These are phyloP conservation scores for Eleutherodactylus coqui DNA, from an alignment of 2,797 vertebrate species.

Conservation along the genomic window DNA sequence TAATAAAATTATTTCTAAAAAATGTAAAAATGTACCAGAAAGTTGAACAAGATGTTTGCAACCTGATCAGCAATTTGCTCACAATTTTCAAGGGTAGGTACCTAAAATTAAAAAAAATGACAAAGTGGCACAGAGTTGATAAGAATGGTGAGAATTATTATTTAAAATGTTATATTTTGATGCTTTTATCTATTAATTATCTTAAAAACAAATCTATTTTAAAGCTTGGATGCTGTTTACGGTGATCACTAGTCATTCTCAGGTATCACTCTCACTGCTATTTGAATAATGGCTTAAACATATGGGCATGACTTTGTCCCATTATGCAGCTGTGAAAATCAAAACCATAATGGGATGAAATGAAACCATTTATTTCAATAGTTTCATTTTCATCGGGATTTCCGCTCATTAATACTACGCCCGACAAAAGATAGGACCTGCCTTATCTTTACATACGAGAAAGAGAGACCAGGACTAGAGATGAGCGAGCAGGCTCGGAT, in stretches of 20 bases:
- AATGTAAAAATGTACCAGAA: constrained; percentile 42
- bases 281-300: too few species aligned
- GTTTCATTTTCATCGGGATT: too few species aligned
- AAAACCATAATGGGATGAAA: too few species aligned
- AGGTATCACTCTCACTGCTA: neutral
- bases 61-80: constrained; percentile 57
- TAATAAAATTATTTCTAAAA: neutral
- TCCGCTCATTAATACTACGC: too few species aligned
- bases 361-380: too few species aligned
- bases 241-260: neutral
- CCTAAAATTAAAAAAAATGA: constrained; percentile 26
- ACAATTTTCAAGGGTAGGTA: constrained; percentile 52
- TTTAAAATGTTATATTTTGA: neutral
- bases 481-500: too few species aligned
- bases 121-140: neutral
- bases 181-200: neutral
- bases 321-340: too few species aligned
- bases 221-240: neutral
- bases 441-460: too few species aligned
- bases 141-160: neutral
- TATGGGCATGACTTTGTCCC: too few species aligned
- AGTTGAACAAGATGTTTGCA: constrained; percentile 44
- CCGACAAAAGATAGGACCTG: too few species aligned
- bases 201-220: neutral
- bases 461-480: too few species aligned